Conservation (phyloP, 2,797 vertebrate species). For the Gymnoscopelus microlampas region DNA sequence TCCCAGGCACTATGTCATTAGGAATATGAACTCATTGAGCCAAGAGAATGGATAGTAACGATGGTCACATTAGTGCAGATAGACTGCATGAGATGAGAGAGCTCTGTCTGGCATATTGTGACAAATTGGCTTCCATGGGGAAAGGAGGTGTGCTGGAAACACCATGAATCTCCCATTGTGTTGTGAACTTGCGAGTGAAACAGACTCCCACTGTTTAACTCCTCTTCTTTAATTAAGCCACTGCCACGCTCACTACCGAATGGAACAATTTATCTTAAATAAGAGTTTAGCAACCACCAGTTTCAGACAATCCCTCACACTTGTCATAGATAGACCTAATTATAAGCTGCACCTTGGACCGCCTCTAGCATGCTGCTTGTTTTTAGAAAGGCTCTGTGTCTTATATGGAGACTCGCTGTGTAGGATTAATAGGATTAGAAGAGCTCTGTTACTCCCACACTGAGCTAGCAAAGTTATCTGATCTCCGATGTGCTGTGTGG, state of each 20-base stretch:
- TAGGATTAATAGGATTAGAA: constrained; percentile 14
- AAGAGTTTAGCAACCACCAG: not conserved
- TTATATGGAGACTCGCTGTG: constrained; percentile 5
- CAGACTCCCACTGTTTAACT: constrained; percentile 16
- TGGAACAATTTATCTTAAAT: constrained; percentile 19
- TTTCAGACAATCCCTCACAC: constrained; percentile 7
- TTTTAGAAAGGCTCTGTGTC: constrained; percentile 8
- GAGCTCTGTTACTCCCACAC: not conserved
- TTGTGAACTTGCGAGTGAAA: constrained; percentile 1
- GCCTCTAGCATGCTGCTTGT: constrained; percentile 3
- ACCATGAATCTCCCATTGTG: constrained; percentile 13
- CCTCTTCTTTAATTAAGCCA: not conserved
- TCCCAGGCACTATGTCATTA: not conserved
- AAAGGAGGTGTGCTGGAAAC: constrained; percentile 18
- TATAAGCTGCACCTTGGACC: not conserved
- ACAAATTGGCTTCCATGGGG: not conserved
- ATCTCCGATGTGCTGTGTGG: constrained; percentile 1
- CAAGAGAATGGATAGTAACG: not conserved
- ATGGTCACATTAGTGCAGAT: constrained; percentile 9
- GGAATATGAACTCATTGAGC: constrained; percentile 21
- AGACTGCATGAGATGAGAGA: constrained; percentile 3
- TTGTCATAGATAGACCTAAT: not conserved
- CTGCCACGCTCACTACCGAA: constrained; percentile 9
- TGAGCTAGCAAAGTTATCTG: not conserved
- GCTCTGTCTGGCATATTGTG: constrained; percentile 18